Conservation (phyloP, 2,888 invertebrate species). For the Lasius fuliginosus region DNA sequence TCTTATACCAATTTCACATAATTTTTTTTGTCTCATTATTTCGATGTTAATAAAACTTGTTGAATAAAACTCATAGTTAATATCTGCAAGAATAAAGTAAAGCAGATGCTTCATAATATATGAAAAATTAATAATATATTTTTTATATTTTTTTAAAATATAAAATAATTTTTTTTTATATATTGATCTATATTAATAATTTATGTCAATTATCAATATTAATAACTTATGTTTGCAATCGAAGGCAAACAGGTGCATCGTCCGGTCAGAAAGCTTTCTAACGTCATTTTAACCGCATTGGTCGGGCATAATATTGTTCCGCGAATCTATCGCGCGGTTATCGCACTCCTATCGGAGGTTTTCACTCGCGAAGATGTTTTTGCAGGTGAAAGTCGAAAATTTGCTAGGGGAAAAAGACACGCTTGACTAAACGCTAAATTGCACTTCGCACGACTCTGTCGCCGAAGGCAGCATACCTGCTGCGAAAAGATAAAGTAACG, state of each 20-base stretch:
- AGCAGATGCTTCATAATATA: background rate
- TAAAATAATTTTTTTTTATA: background rate
- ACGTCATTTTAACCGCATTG: background rate
- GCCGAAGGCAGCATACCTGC: constrained; percentile 14
- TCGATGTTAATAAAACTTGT: background rate
- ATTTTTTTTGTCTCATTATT: background rate
- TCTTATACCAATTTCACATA: background rate
- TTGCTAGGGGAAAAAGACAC: constrained; percentile 7
- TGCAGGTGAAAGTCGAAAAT: constrained; percentile 67
- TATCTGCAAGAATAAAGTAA: background rate
- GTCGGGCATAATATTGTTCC: constrained; percentile 22
- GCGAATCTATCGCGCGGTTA: constrained; percentile 52
- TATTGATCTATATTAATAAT: background rate
- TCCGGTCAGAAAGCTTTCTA: constrained; percentile 60
- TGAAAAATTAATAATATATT: background rate
- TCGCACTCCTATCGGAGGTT: constrained; percentile 52
- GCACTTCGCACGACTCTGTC: constrained; percentile 35
- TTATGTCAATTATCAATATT: background rate
- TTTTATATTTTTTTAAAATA: background rate
- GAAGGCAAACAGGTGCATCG: constrained; percentile 41
- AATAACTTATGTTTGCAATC: constrained; percentile 43
- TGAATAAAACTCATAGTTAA: background rate
- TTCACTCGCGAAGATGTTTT: constrained; percentile 55
- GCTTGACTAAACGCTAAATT: constrained; percentile 43
- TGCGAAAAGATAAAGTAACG: constrained; percentile 41